Base-by-base conservation (phyloP, 1,140 invertebrate genomes). In the Venturia canescens region DNA sequence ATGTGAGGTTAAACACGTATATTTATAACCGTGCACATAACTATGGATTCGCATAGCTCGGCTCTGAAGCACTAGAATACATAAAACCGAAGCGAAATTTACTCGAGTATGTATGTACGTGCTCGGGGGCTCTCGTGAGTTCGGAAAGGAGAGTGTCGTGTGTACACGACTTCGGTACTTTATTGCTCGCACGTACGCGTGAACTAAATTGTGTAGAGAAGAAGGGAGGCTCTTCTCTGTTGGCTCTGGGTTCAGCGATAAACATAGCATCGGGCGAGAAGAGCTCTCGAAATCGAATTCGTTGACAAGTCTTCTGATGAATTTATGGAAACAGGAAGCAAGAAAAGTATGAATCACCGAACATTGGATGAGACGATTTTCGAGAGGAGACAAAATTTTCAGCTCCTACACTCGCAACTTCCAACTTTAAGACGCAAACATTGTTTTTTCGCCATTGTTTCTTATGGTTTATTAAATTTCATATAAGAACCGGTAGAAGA, bases 31-130 rank as follows among this genome's bases (percentile, higher is more conserved):
- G n/a, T 9, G 23, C 21, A 15, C 34, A 23, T 44, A 38, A 44
- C 38, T 21, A 23, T 23, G 34, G 18, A 21, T 71, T 21, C 38
- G 16, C 27, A 48, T 71, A 71, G n/a, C 3, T 23, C 69, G 7
- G 1, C 26, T 71, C 13, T 15, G 38, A 48, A 71, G 34, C 69
- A 38, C n/a, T 38, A 26, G 69, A 71, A 71, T 71, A 71, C 69
- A 71, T 71, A 71, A n/a, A 71, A 31, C 69, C 38, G 69, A 48
- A 21, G 69, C 69, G 69, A 71, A 71, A 71, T 71, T 71, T 71
- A 71, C 69, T 18, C 26, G 34, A 71, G 69, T 71, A 71, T 38
- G 69, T 71, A 38, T n/a, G 69, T 71, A 71, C 69, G 69, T 71
- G 69, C 34, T 71, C 69, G 44, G n/a, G 69, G 27, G 38, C 29